These are phyloP conservation scores for Steatocranus sp. DNA, from an alignment of 2,797 vertebrate species.

Conservation along the genomic window DNA sequence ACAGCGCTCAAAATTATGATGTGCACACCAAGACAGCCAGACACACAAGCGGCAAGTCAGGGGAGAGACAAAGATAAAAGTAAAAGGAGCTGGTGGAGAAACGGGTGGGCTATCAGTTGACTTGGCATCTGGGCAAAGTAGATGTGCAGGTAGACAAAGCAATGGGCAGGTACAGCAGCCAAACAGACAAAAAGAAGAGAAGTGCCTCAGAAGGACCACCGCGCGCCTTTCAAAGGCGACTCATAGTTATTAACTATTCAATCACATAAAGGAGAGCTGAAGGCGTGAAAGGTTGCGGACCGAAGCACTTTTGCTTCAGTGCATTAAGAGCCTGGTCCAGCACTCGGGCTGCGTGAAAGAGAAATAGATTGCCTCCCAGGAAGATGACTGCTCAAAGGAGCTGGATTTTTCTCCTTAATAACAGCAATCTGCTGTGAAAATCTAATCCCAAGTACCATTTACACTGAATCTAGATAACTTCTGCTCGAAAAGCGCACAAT, in stretches of 20 bases:
- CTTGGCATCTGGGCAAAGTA: constrained; percentile 57
- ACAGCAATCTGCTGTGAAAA: constrained; percentile 83
- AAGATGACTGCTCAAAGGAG: constrained; percentile 76
- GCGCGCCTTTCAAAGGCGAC: constrained; percentile 75
- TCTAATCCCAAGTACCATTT: constrained; percentile 83
- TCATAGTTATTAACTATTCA: constrained; percentile 83
- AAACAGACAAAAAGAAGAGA: constrained; percentile 62
- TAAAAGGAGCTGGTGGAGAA: constrained; percentile 30
- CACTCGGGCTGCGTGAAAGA: constrained; percentile 73
- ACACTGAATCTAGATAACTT: constrained; percentile 77
- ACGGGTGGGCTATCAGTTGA: constrained; percentile 48
- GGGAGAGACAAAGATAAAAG: constrained; percentile 51
- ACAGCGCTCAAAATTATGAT: constrained; percentile 44
- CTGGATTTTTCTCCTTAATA: constrained; percentile 74
- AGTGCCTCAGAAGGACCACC: constrained; percentile 57
- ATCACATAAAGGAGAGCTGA: constrained; percentile 79
- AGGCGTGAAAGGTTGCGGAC: constrained; percentile 82
- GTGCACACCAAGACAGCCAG: constrained; percentile 41
- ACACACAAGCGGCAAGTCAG: constrained; percentile 42
- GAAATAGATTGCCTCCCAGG: constrained; percentile 80
- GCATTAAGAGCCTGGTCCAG: constrained; percentile 79
- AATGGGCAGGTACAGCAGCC: constrained; percentile 56
- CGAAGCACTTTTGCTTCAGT: constrained; percentile 82
- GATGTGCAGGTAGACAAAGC: constrained; percentile 51
- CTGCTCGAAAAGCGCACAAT: constrained; percentile 76